Evolutionary conservation across 1,140 invertebrate species (phyloP), one percentile per base, ranked within the genome.

Genomic region (Megalopta genalis): DNA sequence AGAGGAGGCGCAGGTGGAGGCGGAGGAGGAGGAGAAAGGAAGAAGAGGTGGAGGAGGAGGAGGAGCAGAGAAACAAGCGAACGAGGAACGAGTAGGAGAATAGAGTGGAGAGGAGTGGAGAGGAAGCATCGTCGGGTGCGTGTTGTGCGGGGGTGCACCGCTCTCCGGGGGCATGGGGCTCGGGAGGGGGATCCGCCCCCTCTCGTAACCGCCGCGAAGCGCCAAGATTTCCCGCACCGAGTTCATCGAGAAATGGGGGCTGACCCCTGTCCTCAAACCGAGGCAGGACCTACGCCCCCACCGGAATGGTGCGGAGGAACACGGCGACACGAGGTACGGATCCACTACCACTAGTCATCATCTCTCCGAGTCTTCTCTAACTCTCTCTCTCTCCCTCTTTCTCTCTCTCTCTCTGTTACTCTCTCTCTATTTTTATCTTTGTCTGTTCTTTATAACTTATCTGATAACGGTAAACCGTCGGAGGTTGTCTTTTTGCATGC

Each of bases 201-300:
- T 93, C 92, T 93, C 93, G 90, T 93, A 93, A 93, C 91, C 91
- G 89, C 90, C 90, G 88, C 90, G 89, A 93, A 90, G 87, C 91
- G 95, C 94, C 96, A 97, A 96, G 96, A 98, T 98, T 98, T 97
- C 97, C 95, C 96, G 97, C 94, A 96, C 97, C 96, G 97, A 97
- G 95, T 97, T 97, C 94, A 96, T 97, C 94, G 97, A 97, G 95
- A 97, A 97, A 97, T 98, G 97, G 97, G 97, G 97, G 96, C 96
- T 97, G 94, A 97, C 97, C 95, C 97, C 97, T 95, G 97, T 97
- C 96, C 96, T 97, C 95, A 96, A 96, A 94, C 97, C 97, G 95
- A 96, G 96, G 95, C 96, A 97, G 96, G 97, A 97, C 95, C 96
- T 95, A 94, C 93, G 94, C 95, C 96, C 96, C 96, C 95, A 93